Percentiles rank a stretch among this genome's conserved stretches.
phyloP scores from a whole-genome alignment of 37 sponge, comb jelly and placozoan species.

The Sycon ciliatum region DNA sequence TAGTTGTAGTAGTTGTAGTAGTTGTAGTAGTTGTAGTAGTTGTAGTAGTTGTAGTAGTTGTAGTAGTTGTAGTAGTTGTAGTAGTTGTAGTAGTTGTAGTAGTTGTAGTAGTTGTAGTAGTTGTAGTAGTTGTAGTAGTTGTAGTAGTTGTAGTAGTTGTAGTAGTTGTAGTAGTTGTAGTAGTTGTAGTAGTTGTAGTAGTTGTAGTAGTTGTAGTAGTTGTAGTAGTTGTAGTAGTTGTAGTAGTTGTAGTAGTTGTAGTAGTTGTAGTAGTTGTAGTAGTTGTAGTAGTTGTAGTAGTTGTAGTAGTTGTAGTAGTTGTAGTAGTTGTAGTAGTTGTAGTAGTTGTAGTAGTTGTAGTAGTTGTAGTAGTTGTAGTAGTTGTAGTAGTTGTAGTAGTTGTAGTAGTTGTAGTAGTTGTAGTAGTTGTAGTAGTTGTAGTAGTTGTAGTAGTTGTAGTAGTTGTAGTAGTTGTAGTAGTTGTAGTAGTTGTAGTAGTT shows the following conservation, averaged over 20 bases:
- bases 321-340: conserved; percentile 8
- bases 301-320: not conserved
- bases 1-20: conserved; percentile 6
- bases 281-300: conserved; percentile 8
- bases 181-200: conserved; percentile 6
- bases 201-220: conserved; percentile 8
- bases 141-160: conserved; percentile 8
- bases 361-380: conserved; percentile 6
- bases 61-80: conserved; percentile 6
- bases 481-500: conserved; percentile 6
- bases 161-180: conserved; percentile 8
- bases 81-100: conserved; percentile 8
- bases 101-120: conserved; percentile 8
- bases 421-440: conserved; percentile 6
- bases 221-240: conserved; percentile 8
- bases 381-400: conserved; percentile 8
- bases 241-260: conserved; percentile 6
- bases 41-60: conserved; percentile 8
- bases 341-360: conserved; percentile 8
- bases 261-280: conserved; percentile 8
- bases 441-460: conserved; percentile 8
- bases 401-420: conserved; percentile 8
- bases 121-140: conserved; percentile 6
- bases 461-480: conserved; percentile 8
- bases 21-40: conserved; percentile 8